phyloP scores from a whole-genome alignment of 2,113 vertebrate species.

The Cairina moschata region DNA sequence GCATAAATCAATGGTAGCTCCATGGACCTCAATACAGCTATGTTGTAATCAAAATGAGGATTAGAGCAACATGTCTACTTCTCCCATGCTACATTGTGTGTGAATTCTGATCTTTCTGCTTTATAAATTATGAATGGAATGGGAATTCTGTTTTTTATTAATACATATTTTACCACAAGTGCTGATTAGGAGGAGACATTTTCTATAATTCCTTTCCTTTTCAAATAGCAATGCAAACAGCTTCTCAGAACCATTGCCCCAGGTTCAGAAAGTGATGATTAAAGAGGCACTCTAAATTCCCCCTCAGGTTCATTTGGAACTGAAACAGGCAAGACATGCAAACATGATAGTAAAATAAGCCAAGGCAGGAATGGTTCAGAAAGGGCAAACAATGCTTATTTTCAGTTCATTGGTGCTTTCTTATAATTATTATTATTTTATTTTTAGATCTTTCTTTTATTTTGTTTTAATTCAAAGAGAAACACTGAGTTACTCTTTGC shows the following conservation, averaged over 20 bases:
- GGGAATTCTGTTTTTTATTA: conserved; percentile 29
- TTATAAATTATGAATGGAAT: conserved; percentile 50
- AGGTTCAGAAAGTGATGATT: conserved; percentile 30
- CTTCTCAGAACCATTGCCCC: not conserved
- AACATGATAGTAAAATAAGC: not conserved
- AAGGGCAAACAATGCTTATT: not conserved
- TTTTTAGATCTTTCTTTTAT: not conserved
- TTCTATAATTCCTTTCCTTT: conserved; percentile 40
- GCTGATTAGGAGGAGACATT: not conserved
- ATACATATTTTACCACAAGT: conserved; percentile 44
- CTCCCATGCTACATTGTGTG: not conserved
- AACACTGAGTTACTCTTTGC: not conserved
- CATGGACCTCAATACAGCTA: not conserved
- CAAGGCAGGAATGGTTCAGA: not conserved
- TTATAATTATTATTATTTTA: not conserved
- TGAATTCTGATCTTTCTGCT: not conserved
- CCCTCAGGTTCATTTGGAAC: not conserved
- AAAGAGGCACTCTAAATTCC: not conserved
- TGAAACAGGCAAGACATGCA: not conserved
- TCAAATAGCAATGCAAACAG: conserved; percentile 25
- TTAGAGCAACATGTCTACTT: not conserved
- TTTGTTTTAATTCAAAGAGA: not conserved
- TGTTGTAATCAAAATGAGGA: not conserved
- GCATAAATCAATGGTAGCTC: not conserved
- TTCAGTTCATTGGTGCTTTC: not conserved